These are phyloP conservation scores for Nannoperca australis DNA, from an alignment of 2,797 vertebrate species.

Conservation along the genomic window DNA sequence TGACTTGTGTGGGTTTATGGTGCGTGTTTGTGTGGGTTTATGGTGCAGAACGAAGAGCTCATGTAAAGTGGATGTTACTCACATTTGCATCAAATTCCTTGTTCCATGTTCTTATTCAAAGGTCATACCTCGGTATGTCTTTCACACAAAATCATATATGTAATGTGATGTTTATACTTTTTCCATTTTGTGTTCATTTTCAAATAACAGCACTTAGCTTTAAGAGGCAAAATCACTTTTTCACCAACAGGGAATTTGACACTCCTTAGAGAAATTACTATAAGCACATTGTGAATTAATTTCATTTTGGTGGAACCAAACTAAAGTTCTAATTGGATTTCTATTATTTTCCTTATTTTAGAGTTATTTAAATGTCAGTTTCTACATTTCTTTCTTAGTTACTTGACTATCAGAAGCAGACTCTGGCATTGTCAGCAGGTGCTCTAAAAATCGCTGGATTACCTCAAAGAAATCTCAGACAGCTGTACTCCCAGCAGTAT, in stretches of 20 bases:
- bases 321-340: slow-evolving; percentile 51
- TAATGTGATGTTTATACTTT: not conserved
- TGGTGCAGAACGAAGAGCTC: not conserved
- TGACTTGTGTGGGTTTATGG: not conserved
- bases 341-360: slow-evolving; percentile 14
- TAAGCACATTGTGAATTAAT: slow-evolving; percentile 38
- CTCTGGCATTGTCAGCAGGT: slow-evolving; percentile 36
- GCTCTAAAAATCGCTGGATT: slow-evolving; percentile 27
- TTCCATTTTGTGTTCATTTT: slow-evolving; percentile 1
- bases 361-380: slow-evolving; percentile 38
- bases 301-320: slow-evolving; percentile 33
- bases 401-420: slow-evolving; percentile 11
- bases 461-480: slow-evolving; percentile 22
- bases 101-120: not conserved
- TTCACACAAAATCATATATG: not conserved
- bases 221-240: slow-evolving; percentile 5
- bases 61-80: not conserved
- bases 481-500: slow-evolving; percentile 37
- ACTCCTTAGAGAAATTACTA: slow-evolving; percentile 31
- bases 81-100: not conserved
- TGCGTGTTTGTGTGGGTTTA: not conserved
- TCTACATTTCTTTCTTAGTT: slow-evolving; percentile 12
- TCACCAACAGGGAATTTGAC: not conserved
- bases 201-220: slow-evolving; percentile 6
- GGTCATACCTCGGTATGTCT: not conserved